phyloP scores from a whole-genome alignment of 2,797 vertebrate genomes.

The Trachops cirrhosus region DNA sequence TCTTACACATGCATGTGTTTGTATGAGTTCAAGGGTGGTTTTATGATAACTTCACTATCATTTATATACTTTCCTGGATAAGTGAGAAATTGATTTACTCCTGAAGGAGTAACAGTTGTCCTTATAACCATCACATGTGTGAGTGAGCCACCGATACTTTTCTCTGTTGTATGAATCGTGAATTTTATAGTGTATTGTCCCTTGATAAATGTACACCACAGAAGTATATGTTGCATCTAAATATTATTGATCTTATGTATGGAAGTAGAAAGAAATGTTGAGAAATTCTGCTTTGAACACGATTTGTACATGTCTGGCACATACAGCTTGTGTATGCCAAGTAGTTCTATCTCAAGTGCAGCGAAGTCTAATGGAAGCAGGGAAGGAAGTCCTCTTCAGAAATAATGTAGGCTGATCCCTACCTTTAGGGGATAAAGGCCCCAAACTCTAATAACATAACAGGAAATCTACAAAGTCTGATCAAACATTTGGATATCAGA shows the following conservation, averaged over 20 bases:
- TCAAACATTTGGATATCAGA: slow-evolving; percentile 46
- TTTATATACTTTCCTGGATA: neutral
- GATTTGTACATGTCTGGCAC: neutral
- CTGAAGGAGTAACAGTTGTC: neutral
- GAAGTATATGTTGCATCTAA: neutral
- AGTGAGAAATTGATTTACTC: neutral
- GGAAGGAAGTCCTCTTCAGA: neutral
- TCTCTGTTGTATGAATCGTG: neutral
- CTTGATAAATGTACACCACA: neutral
- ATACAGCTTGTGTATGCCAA: neutral
- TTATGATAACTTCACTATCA: neutral
- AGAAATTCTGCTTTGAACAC: neutral
- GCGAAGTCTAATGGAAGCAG: neutral
- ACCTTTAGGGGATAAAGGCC: neutral
- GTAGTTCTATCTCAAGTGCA: neutral
- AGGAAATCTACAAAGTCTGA: slow-evolving; percentile 19
- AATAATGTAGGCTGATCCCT: neutral
- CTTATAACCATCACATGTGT: neutral
- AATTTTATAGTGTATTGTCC: neutral
- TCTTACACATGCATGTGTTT: neutral
- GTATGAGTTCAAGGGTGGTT: neutral
- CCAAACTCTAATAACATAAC: neutral
- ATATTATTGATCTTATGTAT: neutral
- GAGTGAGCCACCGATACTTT: neutral
- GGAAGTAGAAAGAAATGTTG: neutral